Conservation (phyloP, 2,113 vertebrate species). For the Leucopternis melanops region DNA sequence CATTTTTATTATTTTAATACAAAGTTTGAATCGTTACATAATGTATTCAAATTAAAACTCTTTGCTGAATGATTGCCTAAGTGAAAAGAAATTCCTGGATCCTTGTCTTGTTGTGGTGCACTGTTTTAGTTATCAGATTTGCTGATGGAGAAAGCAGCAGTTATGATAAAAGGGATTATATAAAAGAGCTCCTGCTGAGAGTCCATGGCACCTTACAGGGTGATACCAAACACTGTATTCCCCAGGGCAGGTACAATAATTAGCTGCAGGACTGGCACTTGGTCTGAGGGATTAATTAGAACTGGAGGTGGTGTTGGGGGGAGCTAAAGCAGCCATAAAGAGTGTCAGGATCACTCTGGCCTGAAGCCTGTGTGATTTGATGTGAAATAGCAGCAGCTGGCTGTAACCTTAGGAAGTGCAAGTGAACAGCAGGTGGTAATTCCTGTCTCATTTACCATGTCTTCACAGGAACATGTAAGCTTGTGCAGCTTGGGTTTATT, state of each 20-base stretch:
- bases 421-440: slow-evolving; percentile 62
- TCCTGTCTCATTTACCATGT: slow-evolving; percentile 67
- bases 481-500: slow-evolving; percentile 36
- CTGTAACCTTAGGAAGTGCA: slow-evolving; percentile 61
- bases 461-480: slow-evolving; percentile 58
- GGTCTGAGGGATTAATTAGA: slow-evolving; percentile 51
- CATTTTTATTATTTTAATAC: not conserved
- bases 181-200: slow-evolving; percentile 1
- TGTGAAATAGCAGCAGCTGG: slow-evolving; percentile 63
- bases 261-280: slow-evolving; percentile 35
- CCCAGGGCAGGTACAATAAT: slow-evolving; percentile 40
- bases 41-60: not conserved
- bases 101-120: not conserved
- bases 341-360: slow-evolving; percentile 41
- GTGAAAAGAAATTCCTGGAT: not conserved
- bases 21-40: not conserved
- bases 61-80: not conserved
- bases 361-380: slow-evolving; percentile 26
- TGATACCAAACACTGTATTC: slow-evolving; percentile 32
- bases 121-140: slow-evolving; percentile 3
- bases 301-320: slow-evolving; percentile 10
- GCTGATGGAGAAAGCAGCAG: slow-evolving; percentile 47
- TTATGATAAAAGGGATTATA: slow-evolving; percentile 28
- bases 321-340: slow-evolving; percentile 25
- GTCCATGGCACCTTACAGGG: not conserved